Evolutionary conservation across 1,140 invertebrate genomes (phyloP).

Genomic region (Arctopsyche grandis): DNA sequence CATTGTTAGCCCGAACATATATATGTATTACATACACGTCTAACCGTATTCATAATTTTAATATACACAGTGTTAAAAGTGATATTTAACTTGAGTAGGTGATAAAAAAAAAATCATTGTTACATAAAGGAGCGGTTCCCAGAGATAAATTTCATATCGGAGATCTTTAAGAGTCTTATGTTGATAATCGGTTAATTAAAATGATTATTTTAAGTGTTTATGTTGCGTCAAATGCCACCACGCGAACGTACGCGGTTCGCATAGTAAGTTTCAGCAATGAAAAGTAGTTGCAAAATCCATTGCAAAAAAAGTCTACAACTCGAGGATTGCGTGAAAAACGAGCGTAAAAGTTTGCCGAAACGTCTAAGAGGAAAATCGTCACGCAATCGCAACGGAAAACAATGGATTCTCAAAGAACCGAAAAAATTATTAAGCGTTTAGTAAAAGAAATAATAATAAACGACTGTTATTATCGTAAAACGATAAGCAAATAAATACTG

Average conservation of each 20-base stretch:
- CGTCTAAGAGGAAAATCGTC: no score
- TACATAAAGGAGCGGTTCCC: not conserved
- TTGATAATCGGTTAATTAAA: conserved; percentile 11
- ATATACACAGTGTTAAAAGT: not conserved
- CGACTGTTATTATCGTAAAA: not conserved
- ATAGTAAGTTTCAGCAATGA: not conserved
- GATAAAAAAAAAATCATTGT: not conserved
- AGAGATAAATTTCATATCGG: not conserved
- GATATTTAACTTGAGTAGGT: not conserved
- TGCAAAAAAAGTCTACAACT: not conserved
- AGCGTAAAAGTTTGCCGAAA: not conserved
- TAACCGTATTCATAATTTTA: no score
- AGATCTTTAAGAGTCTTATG: not conserved
- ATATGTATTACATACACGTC: no score
- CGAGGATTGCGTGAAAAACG: not conserved
- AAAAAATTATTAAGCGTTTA: not conserved
- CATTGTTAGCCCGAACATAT: no score
- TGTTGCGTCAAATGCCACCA: conserved; percentile 7
- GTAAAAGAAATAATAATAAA: not conserved
- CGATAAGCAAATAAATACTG: not conserved
- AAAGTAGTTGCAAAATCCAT: not conserved
- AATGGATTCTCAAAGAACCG: no score
- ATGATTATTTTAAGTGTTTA: conserved; percentile 19
- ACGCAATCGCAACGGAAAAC: no score
- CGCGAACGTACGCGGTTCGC: not conserved